A percentile compares a stretch with the other conserved stretches of the same genome.
phyloP scores from a whole-genome alignment of 30 jellyfish, hydroid and myxozoan species.

The Hydractinia echinata region DNA sequence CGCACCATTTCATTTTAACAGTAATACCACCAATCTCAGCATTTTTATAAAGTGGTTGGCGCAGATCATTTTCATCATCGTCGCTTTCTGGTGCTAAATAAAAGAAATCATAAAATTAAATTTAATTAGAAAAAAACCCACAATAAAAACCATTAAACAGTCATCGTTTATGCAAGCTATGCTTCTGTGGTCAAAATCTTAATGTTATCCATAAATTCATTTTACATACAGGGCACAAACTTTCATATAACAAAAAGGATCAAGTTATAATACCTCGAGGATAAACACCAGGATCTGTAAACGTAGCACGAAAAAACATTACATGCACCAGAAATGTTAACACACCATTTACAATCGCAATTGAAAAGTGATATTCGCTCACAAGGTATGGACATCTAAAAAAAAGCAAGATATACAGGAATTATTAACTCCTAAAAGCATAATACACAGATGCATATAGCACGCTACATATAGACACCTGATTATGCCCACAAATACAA shows the following conservation, averaged over 20 bases:
- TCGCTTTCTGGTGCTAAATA: conserved; percentile 50
- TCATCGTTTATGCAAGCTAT: neutral
- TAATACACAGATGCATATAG: no score
- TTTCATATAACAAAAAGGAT: neutral
- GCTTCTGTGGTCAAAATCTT: no score
- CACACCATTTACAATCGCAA: conserved; percentile 62
- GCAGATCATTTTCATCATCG: conserved; percentile 70
- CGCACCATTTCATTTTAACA: conserved; percentile 99
- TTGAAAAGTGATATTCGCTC: conserved; percentile 45
- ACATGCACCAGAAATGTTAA: conserved; percentile 70
- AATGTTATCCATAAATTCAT: no score
- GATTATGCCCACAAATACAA: no score
- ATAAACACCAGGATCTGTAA: conserved; percentile 87
- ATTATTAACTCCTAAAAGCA: no score
- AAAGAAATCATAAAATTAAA: neutral
- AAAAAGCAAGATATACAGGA: neutral
- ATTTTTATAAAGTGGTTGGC: conserved; percentile 85
- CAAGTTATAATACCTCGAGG: conserved; percentile 62
- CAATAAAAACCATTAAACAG: neutral
- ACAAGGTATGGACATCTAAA: conserved; percentile 82
- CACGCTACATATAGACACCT: no score
- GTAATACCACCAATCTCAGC: conserved; percentile 88
- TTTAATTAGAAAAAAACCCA: neutral
- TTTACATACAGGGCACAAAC: no score
- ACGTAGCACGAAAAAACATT: conserved; percentile 95